phyloP scores from a whole-genome alignment of 2,888 invertebrate genomes.

The Noctua janthina region DNA sequence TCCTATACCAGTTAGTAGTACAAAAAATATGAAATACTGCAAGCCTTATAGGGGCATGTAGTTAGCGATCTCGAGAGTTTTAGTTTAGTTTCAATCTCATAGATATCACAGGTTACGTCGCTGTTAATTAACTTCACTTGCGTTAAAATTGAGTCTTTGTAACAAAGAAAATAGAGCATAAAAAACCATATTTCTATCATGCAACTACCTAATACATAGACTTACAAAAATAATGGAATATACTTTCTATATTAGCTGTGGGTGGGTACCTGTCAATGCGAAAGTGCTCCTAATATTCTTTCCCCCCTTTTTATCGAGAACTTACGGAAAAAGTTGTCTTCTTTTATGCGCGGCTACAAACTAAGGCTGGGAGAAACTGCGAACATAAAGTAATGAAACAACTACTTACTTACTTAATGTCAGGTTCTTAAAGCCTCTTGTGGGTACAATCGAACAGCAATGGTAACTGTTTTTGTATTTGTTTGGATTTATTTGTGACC shows the following conservation, averaged over 20 bases:
- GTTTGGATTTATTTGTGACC: not conserved
- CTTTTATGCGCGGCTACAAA: too few species aligned
- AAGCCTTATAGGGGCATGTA: too few species aligned
- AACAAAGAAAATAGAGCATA: not conserved
- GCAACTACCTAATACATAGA: not conserved
- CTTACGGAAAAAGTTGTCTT: not conserved
- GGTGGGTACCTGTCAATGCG: not conserved
- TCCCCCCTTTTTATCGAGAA: not conserved
- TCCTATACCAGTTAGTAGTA: not conserved
- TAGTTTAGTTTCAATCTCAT: not conserved
- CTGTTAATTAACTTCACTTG: not conserved
- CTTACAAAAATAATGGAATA: not conserved
- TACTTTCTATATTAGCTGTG: not conserved
- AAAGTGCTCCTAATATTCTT: not conserved
- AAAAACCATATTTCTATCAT: not conserved
- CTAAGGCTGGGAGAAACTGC: not conserved
- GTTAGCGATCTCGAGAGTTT: too few species aligned
- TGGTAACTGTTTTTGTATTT: not conserved
- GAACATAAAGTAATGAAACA: not conserved
- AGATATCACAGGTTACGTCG: not conserved
- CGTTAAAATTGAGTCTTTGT: not conserved
- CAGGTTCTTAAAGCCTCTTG: too few species aligned
- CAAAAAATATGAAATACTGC: not conserved
- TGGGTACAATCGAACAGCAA: not conserved
- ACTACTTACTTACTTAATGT: conserved; percentile 3